A percentile compares a stretch with the other conserved stretches of the same genome.
Evolutionary conservation across 1,140 invertebrate species (phyloP).

Genomic region (Subanguina moxae): DNA sequence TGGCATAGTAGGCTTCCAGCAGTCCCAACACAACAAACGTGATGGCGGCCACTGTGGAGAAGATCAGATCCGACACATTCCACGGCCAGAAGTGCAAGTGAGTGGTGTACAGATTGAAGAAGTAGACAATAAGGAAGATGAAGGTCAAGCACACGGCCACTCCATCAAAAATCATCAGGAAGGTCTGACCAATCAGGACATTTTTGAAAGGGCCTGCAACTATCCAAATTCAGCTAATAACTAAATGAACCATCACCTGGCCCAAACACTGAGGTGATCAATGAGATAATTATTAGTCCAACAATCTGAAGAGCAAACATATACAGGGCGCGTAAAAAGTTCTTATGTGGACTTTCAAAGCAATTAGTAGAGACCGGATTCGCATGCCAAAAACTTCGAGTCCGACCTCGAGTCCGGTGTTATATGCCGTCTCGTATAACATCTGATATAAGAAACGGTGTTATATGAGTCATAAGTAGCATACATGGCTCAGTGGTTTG

Average conservation of each 20-base stretch:
- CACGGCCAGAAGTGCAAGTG: slow-evolving; percentile 57
- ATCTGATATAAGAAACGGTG: too few relatives aligned
- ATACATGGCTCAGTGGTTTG: too few relatives aligned
- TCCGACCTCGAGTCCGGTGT: too few relatives aligned
- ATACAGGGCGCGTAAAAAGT: too few relatives aligned
- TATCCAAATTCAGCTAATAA: too few relatives aligned
- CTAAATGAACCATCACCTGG: slow-evolving; percentile 19
- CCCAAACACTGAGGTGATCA: slow-evolving; percentile 55
- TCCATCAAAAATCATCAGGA: slow-evolving; percentile 50
- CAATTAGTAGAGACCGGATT: too few relatives aligned
- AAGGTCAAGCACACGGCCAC: slow-evolving; percentile 53
- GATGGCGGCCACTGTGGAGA: slow-evolving; percentile 36
- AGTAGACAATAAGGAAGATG: slow-evolving; percentile 54
- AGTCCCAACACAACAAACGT: slow-evolving; percentile 50
- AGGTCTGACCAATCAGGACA: slow-evolving; percentile 57
- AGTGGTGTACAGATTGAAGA: slow-evolving; percentile 50
- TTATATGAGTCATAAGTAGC: too few relatives aligned
- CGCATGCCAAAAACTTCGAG: too few relatives aligned
- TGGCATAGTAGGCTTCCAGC: slow-evolving; percentile 56
- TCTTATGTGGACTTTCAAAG: too few relatives aligned
- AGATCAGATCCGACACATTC: slow-evolving; percentile 50
- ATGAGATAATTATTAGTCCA: slow-evolving; percentile 52
- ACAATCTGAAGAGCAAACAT: slow-evolving; percentile 56
- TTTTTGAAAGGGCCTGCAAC: slow-evolving; percentile 54
- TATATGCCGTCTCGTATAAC: too few relatives aligned